Conservation (phyloP, 2,888 invertebrate species). For the Pharmacophagus antenor region DNA sequence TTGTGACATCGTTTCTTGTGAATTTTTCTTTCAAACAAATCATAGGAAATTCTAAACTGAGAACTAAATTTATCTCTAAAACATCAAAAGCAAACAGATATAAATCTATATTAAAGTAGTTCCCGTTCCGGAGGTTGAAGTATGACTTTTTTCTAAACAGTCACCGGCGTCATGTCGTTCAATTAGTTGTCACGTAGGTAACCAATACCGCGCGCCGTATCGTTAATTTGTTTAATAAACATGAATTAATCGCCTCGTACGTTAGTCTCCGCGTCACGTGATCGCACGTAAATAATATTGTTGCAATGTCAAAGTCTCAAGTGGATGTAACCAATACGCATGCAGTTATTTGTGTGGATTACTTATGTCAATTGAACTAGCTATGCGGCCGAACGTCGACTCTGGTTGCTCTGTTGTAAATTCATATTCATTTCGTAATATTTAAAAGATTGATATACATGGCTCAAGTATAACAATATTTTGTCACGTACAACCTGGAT, state of each 20-base stretch:
- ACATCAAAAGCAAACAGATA: no score
- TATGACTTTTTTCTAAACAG: constrained; percentile 23
- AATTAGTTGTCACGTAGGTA: constrained; percentile 40
- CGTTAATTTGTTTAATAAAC: constrained; percentile 76
- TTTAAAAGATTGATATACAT: no score
- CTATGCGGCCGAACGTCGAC: constrained; percentile 34
- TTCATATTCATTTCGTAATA: neutral
- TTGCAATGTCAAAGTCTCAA: constrained; percentile 62
- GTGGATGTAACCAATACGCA: constrained; percentile 58
- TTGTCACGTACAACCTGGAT: neutral
- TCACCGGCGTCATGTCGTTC: constrained; percentile 26
- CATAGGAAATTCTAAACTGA: no score
- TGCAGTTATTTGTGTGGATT: constrained; percentile 48
- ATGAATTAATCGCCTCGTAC: constrained; percentile 64
- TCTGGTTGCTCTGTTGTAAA: constrained; percentile 1
- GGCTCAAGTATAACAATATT: no score
- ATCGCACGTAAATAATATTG: constrained; percentile 57
- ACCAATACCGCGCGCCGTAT: constrained; percentile 43
- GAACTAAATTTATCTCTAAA: no score
- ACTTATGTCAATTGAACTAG: constrained; percentile 46
- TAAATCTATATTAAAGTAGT: neutral
- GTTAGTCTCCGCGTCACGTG: constrained; percentile 52
- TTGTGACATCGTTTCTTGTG: no score
- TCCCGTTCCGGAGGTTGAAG: constrained; percentile 4
- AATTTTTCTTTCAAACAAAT: no score